These are phyloP conservation scores for Helicolenus hilgendorfi DNA, from an alignment of 2,797 vertebrate species.

Conservation along the genomic window DNA sequence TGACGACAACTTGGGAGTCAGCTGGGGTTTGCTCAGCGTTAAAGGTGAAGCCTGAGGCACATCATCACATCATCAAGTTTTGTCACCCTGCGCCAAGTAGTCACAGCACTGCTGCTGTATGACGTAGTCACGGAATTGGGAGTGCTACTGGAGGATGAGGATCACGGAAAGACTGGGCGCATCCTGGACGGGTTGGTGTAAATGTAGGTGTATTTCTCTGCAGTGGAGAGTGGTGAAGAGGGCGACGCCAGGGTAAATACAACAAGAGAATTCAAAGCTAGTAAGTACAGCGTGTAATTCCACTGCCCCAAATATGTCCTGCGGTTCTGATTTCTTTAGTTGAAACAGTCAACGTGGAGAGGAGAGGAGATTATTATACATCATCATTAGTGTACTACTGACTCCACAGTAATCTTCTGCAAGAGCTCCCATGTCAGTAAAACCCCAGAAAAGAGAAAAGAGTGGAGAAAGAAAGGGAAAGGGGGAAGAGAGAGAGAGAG, in stretches of 20 bases:
- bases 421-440: constrained; percentile 64
- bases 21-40: not conserved
- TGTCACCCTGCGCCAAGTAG: not conserved
- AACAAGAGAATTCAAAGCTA: constrained; percentile 21
- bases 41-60: not conserved
- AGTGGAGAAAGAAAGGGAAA: not conserved
- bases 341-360: constrained; percentile 26
- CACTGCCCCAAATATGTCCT: constrained; percentile 31
- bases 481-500: not conserved
- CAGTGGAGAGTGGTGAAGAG: constrained; percentile 1
- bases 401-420: constrained; percentile 59
- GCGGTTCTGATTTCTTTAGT: constrained; percentile 31
- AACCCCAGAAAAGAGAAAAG: constrained; percentile 20
- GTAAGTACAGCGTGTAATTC: constrained; percentile 26
- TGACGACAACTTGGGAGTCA: not conserved
- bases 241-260: constrained; percentile 19
- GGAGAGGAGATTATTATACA: constrained; percentile 51
- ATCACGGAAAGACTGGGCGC: constrained; percentile 6
- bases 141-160: constrained; percentile 4
- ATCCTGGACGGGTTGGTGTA: not conserved
- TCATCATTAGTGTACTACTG: constrained; percentile 61
- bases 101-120: not conserved
- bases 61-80: not conserved
- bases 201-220: constrained; percentile 5
- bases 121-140: not conserved